Conservation (phyloP, 92 coral and sea anemone genomes). For the Isaurus tuberculatus region DNA sequence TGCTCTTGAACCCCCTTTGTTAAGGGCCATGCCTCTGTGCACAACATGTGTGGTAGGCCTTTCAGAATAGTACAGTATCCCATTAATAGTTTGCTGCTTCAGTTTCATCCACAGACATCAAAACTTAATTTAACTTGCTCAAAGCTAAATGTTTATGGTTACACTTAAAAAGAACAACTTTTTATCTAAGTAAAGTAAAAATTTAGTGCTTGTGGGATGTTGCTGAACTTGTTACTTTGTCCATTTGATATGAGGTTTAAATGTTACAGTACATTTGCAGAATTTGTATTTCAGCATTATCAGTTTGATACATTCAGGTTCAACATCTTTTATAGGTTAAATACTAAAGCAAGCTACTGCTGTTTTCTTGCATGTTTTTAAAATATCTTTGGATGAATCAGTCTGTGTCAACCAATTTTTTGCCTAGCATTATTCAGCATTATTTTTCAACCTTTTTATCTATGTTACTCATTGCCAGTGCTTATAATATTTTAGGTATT, state of each 20-base stretch:
- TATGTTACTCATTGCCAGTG: not conserved
- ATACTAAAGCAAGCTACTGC: not conserved
- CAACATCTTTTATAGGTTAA: no score
- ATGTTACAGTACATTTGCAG: no score
- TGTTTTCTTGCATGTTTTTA: not conserved
- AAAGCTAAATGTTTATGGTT: not conserved
- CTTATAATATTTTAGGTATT: slow-evolving; percentile 14
- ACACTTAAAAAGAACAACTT: no score
- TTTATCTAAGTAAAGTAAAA: no score
- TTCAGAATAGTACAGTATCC: slow-evolving; percentile 26
- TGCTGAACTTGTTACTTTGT: no score
- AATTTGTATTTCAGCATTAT: no score
- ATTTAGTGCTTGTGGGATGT: no score
- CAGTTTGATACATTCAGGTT: no score
- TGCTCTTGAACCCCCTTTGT: slow-evolving; percentile 52
- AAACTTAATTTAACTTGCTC: not conserved
- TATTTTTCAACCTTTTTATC: not conserved
- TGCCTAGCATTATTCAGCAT: not conserved
- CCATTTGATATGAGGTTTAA: no score
- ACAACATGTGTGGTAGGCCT: slow-evolving; percentile 64
- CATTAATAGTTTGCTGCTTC: not conserved
- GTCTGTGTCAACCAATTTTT: not conserved
- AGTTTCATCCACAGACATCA: not conserved
- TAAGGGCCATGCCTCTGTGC: slow-evolving; percentile 54
- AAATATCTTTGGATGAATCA: not conserved